These are phyloP conservation scores for Dendroctonus ponderosae DNA, from an alignment of 1,140 invertebrate species.

Conservation along the genomic window DNA sequence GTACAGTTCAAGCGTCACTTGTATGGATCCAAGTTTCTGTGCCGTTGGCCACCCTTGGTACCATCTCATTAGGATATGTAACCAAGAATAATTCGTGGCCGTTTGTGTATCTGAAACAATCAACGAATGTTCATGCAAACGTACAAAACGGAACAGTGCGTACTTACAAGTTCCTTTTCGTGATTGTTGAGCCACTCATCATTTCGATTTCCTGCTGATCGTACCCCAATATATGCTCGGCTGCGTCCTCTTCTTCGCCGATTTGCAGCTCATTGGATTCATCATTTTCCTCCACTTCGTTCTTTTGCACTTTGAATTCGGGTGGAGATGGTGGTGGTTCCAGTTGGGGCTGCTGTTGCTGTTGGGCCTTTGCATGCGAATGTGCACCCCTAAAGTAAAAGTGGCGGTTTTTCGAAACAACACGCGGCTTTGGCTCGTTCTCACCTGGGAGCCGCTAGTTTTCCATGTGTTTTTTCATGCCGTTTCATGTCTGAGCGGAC, in stretches of 20 bases:
- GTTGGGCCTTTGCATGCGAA: neutral
- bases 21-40: constrained; percentile 37
- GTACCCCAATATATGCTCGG: constrained; percentile 33
- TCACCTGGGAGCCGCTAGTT: constrained; percentile 16
- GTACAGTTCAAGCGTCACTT: constrained; percentile 25
- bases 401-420: neutral
- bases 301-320: constrained; percentile 34
- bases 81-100: constrained; percentile 43
- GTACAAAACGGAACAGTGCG: constrained; percentile 1
- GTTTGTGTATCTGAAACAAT: constrained; percentile 41
- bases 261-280: constrained; percentile 39
- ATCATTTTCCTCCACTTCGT: constrained; percentile 38
- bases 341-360: constrained; percentile 7
- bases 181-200: constrained; percentile 26
- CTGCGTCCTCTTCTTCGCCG: constrained; percentile 36
- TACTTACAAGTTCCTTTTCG: constrained; percentile 34
- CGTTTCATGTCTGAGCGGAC: constrained; percentile 85
- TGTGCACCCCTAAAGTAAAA: too few species aligned
- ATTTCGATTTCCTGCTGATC: constrained; percentile 32
- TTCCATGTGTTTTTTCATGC: constrained; percentile 75
- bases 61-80: constrained; percentile 39
- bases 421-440: neutral
- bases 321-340: constrained; percentile 6
- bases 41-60: constrained; percentile 16
- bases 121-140: neutral